Percentiles rank a stretch among this genome's conserved stretches.
Conservation (phyloP, 2,888 invertebrate genomes). For the Tetheella fluctuosa region DNA sequence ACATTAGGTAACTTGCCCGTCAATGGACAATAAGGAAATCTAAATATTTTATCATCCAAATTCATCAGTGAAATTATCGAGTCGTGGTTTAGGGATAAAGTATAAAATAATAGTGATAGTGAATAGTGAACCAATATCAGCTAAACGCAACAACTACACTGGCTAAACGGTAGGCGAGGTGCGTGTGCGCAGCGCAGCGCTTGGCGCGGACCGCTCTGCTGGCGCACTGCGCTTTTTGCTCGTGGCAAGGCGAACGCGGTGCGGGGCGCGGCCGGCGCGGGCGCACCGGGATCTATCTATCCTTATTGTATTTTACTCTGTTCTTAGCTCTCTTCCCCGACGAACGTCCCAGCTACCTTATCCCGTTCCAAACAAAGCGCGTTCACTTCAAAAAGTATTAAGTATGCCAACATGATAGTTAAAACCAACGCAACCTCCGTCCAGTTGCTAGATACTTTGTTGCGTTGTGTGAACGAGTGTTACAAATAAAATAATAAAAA, state of each 20-base stretch:
- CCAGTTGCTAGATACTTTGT: conserved; percentile 55
- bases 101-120: conserved; percentile 23
- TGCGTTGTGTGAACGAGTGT: conserved; percentile 66
- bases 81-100: not conserved
- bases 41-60: not conserved
- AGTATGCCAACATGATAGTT: conserved; percentile 68
- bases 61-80: not conserved
- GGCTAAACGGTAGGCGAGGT: conserved; percentile 59
- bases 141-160: no score
- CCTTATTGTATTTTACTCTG: conserved; percentile 77
- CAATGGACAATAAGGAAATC: no score
- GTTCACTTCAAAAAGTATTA: conserved; percentile 45
- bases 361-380: conserved; percentile 55
- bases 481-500: conserved; percentile 52
- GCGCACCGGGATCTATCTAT: conserved; percentile 61
- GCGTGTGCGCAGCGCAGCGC: conserved; percentile 22
- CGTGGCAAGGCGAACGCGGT: conserved; percentile 50
- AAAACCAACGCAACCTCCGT: conserved; percentile 50
- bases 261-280: conserved; percentile 39
- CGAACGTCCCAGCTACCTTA: conserved; percentile 59
- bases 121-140: conserved; percentile 33
- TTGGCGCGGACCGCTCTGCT: not conserved
- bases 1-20: not conserved
- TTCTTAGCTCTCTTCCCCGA: conserved; percentile 68
- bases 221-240: conserved; percentile 52